These are phyloP conservation scores for Drosophila sordidapex DNA, from an alignment of 2,888 invertebrate species.

Conservation along the genomic window DNA sequence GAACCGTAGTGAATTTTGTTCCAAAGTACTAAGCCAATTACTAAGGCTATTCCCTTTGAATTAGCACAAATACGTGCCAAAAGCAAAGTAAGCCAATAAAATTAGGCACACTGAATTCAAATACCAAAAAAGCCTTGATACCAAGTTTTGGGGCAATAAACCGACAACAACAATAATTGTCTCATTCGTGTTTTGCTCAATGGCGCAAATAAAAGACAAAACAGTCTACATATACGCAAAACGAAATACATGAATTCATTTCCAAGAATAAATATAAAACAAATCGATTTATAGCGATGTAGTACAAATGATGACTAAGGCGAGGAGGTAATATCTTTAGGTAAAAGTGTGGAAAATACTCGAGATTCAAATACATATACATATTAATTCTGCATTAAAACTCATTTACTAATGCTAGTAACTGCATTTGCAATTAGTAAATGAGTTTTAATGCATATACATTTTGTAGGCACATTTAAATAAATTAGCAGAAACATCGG, in stretches of 20 bases:
- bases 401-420: too few relatives aligned
- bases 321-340: not conserved
- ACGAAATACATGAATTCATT: constrained; percentile 34
- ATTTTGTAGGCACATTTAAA: constrained; percentile 3
- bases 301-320: constrained; percentile 46
- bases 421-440: not conserved
- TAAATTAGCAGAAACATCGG: constrained; percentile 24
- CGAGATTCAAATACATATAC: not conserved
- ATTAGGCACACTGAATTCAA: not conserved
- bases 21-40: constrained; percentile 10
- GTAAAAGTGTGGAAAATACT: not conserved
- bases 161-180: constrained; percentile 17
- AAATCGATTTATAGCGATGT: constrained; percentile 3
- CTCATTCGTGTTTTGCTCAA: constrained; percentile 5
- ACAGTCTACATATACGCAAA: constrained; percentile 11
- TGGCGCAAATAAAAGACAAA: constrained; percentile 3
- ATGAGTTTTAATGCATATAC: not conserved
- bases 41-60: constrained; percentile 5
- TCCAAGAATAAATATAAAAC: constrained; percentile 54
- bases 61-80: constrained; percentile 21
- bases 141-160: constrained; percentile 5
- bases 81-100: constrained; percentile 12
- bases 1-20: constrained; percentile 8
- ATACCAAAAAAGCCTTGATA: constrained; percentile 5
- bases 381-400: not conserved